Conservation (phyloP, 2,888 invertebrate species). For the Pardosa pseudoannulata region DNA sequence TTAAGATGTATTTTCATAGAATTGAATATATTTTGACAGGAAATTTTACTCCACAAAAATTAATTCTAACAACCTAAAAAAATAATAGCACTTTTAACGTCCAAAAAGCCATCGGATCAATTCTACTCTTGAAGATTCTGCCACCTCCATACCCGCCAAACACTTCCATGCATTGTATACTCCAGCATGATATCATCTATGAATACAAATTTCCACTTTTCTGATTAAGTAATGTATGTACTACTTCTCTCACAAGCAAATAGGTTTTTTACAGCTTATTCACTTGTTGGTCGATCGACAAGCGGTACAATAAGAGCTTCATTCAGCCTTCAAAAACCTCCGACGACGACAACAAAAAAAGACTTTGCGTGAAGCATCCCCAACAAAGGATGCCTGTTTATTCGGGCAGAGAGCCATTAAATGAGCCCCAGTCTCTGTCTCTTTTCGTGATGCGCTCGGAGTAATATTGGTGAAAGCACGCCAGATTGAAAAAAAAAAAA, state of each 20-base stretch:
- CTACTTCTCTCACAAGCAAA: slow-evolving; percentile 36
- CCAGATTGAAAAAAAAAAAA: slow-evolving; percentile 10
- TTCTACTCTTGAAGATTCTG: background rate
- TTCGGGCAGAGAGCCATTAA: slow-evolving; percentile 36
- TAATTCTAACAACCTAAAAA: too few relatives aligned
- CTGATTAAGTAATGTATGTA: slow-evolving; percentile 59
- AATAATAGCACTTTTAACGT: too few relatives aligned
- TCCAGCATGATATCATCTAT: background rate
- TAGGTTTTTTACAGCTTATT: slow-evolving; percentile 51
- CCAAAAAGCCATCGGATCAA: too few relatives aligned
- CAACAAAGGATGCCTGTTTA: slow-evolving; percentile 42
- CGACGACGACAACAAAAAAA: background rate
- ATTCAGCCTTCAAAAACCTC: background rate
- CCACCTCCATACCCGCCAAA: background rate
- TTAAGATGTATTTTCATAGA: too few relatives aligned
- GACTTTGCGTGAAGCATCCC: slow-evolving; percentile 36
- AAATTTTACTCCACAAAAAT: too few relatives aligned
- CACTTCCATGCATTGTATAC: background rate
- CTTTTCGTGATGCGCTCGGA: slow-evolving; percentile 6
- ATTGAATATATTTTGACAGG: too few relatives aligned
- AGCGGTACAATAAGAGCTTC: background rate
- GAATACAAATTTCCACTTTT: slow-evolving; percentile 24
- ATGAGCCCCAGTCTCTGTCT: background rate
- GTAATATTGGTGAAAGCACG: slow-evolving; percentile 13
- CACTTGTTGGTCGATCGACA: slow-evolving; percentile 29